Base-by-base conservation (phyloP, 2,888 invertebrate genomes). In the Drosophila parthenogenetica region DNA sequence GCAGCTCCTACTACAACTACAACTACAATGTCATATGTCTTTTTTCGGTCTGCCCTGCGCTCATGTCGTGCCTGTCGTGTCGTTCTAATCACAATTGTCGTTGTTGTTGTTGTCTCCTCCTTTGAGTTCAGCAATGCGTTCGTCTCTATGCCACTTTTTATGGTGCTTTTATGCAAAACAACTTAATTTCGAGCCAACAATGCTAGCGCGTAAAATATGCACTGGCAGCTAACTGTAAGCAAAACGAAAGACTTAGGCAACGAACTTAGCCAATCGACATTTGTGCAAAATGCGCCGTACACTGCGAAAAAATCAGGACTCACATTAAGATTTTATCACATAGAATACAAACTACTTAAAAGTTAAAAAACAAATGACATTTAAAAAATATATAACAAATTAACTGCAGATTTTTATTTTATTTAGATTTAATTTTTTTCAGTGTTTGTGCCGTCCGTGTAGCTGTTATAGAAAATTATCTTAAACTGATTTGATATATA, bases 151-250 rank as follows among this genome's bases (percentile, higher is more conserved):
- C 82, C 68, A 73, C 82, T 82, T 87, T 90, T 90, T 90, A 90
- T 89, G 83, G 79, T 77, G 76, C 80, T 89, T 90, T 89, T 90
- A 89, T 90, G 89, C 87, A 90, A 86, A 90, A 90, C 87, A 86
- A 86, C 85, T 86, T 86, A 86, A 86, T 86, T 86, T 87, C 77
- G 67, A 67, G 63, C 57, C 74, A 69, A 81, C 83, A 84, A 85
- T 81, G 84, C 74, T 55, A 49, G 73, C 85, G 84, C 78, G 74
- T 85, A 85, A 85, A 87, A 87, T 87, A 84, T 84, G 83, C 83
- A 84, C 83, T 84, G 73, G 19, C 59, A 32, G 45, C 35, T 11
- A 37, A 57, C 43, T 17, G 49, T 35, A 25, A 59, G 35, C 40
- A 45, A 77, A 73, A 73, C 86, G 83, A 86, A 83, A 81, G 83